Evolutionary conservation across 2,888 invertebrate species (phyloP).

Genomic region (Luperina nickerlii): DNA sequence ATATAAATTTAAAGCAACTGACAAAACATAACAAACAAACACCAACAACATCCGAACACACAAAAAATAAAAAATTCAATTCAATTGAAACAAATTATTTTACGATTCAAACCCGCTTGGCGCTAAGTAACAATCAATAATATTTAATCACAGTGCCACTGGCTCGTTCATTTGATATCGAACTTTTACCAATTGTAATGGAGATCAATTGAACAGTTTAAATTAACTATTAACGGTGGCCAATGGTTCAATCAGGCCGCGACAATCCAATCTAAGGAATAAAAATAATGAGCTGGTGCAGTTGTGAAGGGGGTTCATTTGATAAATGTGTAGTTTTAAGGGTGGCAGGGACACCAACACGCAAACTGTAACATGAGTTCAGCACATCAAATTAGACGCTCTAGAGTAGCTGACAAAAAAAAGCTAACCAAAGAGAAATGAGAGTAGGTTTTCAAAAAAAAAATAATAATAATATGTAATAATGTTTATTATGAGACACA

Average conservation of each 20-base stretch:
- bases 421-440: too few species aligned
- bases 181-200: slow-evolving; percentile 87
- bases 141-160: slow-evolving; percentile 82
- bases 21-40: slow-evolving; percentile 6
- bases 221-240: slow-evolving; percentile 85
- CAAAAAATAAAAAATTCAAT: slow-evolving; percentile 74
- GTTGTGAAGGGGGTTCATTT: not conserved
- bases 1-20: not conserved
- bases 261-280: slow-evolving; percentile 75
- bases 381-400: not conserved
- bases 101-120: slow-evolving; percentile 82
- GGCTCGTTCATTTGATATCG: slow-evolving; percentile 82
- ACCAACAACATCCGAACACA: slow-evolving; percentile 34
- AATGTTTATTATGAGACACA: too few species aligned
- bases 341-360: too few species aligned
- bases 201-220: slow-evolving; percentile 88
- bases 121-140: slow-evolving; percentile 82
- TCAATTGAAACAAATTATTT: slow-evolving; percentile 87
- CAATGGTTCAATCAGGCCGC: slow-evolving; percentile 84
- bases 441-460: too few species aligned
- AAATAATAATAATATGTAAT: too few species aligned
- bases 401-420: too few species aligned
- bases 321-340: not conserved
- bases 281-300: slow-evolving; percentile 31
- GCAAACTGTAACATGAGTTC: not conserved